Conservation (phyloP, 2,113 vertebrate genomes). For the Oxyruncus cristatus region DNA sequence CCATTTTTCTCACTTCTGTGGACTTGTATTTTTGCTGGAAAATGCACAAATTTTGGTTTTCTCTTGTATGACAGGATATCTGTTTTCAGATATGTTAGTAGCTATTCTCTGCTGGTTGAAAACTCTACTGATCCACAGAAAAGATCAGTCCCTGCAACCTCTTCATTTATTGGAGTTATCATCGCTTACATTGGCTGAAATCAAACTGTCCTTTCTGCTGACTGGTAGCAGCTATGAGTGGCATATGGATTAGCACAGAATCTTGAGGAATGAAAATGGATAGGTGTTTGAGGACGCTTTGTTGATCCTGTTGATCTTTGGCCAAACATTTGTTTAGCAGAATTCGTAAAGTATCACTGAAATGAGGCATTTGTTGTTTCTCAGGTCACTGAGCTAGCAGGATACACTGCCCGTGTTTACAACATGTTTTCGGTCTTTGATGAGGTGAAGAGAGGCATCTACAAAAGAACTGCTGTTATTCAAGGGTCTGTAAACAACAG, state of each 20-base stretch:
- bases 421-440: constrained; percentile 96
- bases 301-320: neutral
- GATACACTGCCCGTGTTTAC: constrained; percentile 93
- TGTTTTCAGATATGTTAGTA: neutral
- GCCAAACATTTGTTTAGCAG: neutral
- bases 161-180: neutral
- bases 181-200: neutral
- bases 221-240: neutral
- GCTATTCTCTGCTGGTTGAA: neutral
- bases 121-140: neutral
- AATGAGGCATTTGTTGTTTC: constrained; percentile 3
- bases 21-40: neutral
- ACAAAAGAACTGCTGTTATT: constrained; percentile 83
- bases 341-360: neutral
- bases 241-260: neutral
- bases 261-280: neutral
- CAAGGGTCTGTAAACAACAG: constrained; percentile 63
- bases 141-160: neutral
- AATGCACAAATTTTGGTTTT: neutral
- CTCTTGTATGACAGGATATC: neutral
- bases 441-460: constrained; percentile 92
- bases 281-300: neutral
- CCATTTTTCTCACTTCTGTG: neutral
- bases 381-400: constrained; percentile 95
- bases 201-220: neutral